phyloP scores from a whole-genome alignment of 2,113 vertebrate species.

The Bucco capensis region DNA sequence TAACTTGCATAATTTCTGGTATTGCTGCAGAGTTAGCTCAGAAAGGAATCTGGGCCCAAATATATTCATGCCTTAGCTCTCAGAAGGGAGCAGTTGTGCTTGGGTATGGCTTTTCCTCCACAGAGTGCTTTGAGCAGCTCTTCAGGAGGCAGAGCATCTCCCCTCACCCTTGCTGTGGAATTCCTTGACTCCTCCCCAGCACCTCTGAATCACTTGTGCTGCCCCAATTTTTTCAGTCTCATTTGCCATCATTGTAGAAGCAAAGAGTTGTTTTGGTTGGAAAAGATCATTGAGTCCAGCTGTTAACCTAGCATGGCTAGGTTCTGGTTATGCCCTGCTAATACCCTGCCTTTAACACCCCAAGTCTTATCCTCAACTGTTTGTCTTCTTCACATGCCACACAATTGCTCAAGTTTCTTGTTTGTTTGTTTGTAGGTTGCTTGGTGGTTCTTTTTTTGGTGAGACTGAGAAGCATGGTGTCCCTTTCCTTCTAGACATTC shows the following conservation, averaged over 20 bases:
- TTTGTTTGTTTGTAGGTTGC: background rate
- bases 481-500: background rate
- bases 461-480: background rate
- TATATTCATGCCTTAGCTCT: background rate
- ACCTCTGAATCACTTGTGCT: background rate
- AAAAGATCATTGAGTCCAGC: background rate
- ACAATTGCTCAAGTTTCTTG: background rate
- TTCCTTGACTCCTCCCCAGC: background rate
- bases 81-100: background rate
- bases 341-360: background rate
- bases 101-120: background rate
- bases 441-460: too few species aligned
- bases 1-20: conserved; percentile 55
- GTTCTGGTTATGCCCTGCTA: background rate
- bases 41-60: conserved; percentile 28
- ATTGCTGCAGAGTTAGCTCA: conserved; percentile 34
- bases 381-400: background rate
- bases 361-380: background rate
- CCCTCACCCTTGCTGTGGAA: background rate
- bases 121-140: background rate
- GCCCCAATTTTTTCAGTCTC: background rate
- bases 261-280: background rate
- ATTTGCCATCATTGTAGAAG: background rate
- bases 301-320: background rate
- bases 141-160: background rate